phyloP scores from a whole-genome alignment of 2,113 vertebrate species.

The Centropus bengalensis region DNA sequence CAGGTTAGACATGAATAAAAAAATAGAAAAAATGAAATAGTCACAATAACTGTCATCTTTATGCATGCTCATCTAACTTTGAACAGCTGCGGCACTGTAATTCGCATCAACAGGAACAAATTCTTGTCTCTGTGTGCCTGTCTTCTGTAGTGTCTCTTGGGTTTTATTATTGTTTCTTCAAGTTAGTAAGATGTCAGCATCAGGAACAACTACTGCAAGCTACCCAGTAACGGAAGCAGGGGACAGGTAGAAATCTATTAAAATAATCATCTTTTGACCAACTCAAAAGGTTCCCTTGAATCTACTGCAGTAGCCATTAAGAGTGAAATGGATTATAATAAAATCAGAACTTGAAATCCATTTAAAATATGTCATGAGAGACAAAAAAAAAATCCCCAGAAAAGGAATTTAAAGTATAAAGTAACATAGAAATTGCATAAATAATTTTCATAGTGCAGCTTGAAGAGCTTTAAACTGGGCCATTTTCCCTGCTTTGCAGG shows the following conservation, averaged over 20 bases:
- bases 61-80: not conserved
- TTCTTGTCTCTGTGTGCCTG: not conserved
- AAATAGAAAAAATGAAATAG: not conserved
- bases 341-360: not conserved
- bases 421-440: fast-evolving
- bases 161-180: not conserved
- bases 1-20: not conserved
- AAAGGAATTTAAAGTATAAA: not conserved
- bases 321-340: not conserved
- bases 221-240: not conserved
- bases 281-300: not conserved
- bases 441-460: not conserved
- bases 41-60: not conserved
- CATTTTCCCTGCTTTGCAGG: not conserved
- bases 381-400: not conserved
- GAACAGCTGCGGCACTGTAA: not conserved
- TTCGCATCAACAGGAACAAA: not conserved
- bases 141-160: not conserved
- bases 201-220: not conserved
- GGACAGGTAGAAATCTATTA: not conserved
- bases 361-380: not conserved
- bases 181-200: not conserved
- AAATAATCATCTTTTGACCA: not conserved
- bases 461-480: not conserved
- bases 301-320: not conserved